Conservation (phyloP, 2,888 invertebrate species). For the Lamproptera curius region DNA sequence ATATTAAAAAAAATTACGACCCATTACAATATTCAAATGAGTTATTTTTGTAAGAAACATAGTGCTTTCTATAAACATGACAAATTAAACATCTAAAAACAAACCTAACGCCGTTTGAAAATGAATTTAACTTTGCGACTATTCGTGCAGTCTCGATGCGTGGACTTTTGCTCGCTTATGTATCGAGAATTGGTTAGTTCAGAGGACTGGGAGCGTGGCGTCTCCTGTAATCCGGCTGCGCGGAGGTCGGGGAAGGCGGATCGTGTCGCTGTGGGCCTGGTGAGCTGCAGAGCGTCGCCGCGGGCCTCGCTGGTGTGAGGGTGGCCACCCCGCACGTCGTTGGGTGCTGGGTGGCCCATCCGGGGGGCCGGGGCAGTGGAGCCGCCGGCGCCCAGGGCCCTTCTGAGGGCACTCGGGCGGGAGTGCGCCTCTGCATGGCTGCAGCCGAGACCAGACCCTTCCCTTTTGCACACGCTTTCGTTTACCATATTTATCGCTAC, state of each 20-base stretch:
- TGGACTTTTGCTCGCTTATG: not conserved
- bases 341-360: not conserved
- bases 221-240: conserved; percentile 15
- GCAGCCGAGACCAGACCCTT: conserved; percentile 59
- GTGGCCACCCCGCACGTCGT: not conserved
- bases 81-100: too few species aligned
- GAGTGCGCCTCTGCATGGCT: conserved; percentile 83
- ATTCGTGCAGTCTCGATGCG: not conserved
- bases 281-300: not conserved
- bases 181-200: not conserved
- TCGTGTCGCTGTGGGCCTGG: conserved; percentile 1
- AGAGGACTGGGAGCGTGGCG: conserved; percentile 13
- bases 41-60: too few species aligned
- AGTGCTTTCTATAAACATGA: too few species aligned
- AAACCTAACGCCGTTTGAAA: too few species aligned
- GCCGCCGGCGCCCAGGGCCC: not conserved
- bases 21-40: too few species aligned
- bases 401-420: conserved; percentile 71
- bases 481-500: too few species aligned
- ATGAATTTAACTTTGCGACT: too few species aligned
- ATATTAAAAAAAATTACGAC: too few species aligned
- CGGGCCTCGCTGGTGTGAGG: not conserved
- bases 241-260: conserved; percentile 19
- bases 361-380: not conserved
- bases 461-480: too few species aligned